These are phyloP conservation scores for Pocota personata DNA, from an alignment of 2,888 invertebrate species.

Conservation along the genomic window DNA sequence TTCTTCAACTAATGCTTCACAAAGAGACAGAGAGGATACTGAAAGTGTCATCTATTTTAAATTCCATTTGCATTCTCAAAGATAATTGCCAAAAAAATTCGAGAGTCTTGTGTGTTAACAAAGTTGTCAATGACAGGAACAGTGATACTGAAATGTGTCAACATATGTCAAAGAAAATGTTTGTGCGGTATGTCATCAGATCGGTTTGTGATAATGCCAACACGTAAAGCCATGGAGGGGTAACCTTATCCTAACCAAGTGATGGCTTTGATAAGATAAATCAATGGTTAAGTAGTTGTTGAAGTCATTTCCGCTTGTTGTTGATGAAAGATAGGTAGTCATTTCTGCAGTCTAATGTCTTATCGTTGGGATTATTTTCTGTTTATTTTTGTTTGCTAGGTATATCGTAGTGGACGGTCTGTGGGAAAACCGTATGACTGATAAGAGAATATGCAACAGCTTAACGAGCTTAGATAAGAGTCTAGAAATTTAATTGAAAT, in stretches of 20 bases:
- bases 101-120: background rate
- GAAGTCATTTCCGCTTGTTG: conserved; percentile 43
- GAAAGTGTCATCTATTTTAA: conserved; percentile 27
- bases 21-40: background rate
- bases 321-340: conserved; percentile 34
- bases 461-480: conserved; percentile 54
- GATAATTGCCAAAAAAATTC: conserved; percentile 44
- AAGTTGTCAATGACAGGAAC: background rate
- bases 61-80: conserved; percentile 37
- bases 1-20: background rate
- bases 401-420: background rate
- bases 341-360: background rate
- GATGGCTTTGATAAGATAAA: conserved; percentile 31
- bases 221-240: background rate
- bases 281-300: conserved; percentile 36
- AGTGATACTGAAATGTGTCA: background rate
- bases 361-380: conserved; percentile 40
- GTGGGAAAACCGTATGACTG: conserved; percentile 15
- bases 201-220: background rate
- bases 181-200: too few relatives aligned
- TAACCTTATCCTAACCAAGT: background rate
- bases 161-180: background rate
- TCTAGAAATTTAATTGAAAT: conserved; percentile 47
- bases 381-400: background rate
- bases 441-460: conserved; percentile 50